Percentiles rank a stretch among this genome's conserved stretches.
These are phyloP conservation scores for Trichogramma dendrolimi DNA, from an alignment of 2,888 invertebrate genomes.

Conservation along the genomic window DNA sequence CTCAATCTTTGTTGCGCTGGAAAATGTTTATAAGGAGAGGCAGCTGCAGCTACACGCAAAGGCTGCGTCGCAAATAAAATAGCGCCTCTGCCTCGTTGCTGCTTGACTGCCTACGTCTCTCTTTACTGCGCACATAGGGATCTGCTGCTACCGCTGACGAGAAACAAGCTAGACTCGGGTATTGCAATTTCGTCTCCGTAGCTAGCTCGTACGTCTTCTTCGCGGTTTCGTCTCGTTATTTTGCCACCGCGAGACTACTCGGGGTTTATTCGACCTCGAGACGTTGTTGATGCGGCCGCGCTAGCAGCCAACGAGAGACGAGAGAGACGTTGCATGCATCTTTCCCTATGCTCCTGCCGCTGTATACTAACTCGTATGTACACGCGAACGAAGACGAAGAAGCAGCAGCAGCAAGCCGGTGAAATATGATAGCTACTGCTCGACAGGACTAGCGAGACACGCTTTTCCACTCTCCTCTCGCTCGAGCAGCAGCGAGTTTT, in stretches of 20 bases:
- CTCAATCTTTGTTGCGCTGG: too few relatives aligned
- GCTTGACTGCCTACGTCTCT: neutral
- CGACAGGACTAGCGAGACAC: constrained; percentile 31
- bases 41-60: neutral
- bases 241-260: neutral
- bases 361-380: neutral
- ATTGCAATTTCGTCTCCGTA: constrained; percentile 10
- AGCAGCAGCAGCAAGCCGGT: constrained; percentile 3
- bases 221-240: constrained; percentile 18
- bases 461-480: constrained; percentile 34
- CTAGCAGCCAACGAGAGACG: neutral
- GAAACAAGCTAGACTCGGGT: neutral
- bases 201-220: neutral
- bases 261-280: constrained; percentile 11
- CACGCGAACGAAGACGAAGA: constrained; percentile 21
- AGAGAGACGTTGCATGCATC: neutral
- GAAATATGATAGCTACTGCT: constrained; percentile 25
- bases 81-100: neutral
- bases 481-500: constrained; percentile 12
- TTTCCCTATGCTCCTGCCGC: too few relatives aligned
- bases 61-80: constrained; percentile 16
- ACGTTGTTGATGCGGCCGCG: neutral
- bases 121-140: too few relatives aligned
- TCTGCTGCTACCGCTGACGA: neutral
- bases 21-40: too few relatives aligned